These are phyloP conservation scores for Cheilosia soror DNA, from an alignment of 2,888 invertebrate species.

Conservation along the genomic window DNA sequence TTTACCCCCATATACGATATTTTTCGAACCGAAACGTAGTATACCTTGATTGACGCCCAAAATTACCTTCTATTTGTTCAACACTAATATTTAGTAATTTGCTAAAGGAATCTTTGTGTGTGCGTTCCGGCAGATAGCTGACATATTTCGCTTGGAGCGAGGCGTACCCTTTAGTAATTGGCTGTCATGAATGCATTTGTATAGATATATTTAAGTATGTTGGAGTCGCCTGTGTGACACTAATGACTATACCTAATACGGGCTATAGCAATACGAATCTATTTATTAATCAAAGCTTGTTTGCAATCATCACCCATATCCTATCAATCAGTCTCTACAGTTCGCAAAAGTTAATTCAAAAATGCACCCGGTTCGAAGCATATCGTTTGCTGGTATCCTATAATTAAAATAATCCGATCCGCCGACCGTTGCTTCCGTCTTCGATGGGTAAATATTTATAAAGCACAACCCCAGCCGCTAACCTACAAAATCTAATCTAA, in stretches of 20 bases:
- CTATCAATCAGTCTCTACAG: background rate
- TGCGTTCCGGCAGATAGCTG: background rate
- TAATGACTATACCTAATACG: too few species aligned
- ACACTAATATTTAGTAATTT: background rate
- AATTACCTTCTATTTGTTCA: background rate
- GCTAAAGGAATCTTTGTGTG: background rate
- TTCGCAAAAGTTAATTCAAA: constrained; percentile 5
- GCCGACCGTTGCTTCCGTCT: background rate
- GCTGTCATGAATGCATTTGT: background rate
- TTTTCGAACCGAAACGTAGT: too few species aligned
- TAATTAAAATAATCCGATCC: constrained; percentile 22
- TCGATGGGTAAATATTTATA: constrained; percentile 27
- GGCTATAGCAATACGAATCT: background rate
- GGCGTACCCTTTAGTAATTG: background rate
- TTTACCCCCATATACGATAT: too few species aligned
- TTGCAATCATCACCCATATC: background rate
- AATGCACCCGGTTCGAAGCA: constrained; percentile 3
- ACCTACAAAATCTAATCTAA: constrained; percentile 39
- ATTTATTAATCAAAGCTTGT: background rate
- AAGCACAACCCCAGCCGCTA: background rate
- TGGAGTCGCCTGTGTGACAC: too few species aligned
- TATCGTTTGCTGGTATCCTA: background rate
- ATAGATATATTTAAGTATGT: background rate
- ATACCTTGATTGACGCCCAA: background rate
- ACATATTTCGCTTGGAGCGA: background rate